Percentiles rank a stretch among this genome's conserved stretches.
Conservation (phyloP, 2,113 vertebrate genomes). For the Trachemys scripta region DNA sequence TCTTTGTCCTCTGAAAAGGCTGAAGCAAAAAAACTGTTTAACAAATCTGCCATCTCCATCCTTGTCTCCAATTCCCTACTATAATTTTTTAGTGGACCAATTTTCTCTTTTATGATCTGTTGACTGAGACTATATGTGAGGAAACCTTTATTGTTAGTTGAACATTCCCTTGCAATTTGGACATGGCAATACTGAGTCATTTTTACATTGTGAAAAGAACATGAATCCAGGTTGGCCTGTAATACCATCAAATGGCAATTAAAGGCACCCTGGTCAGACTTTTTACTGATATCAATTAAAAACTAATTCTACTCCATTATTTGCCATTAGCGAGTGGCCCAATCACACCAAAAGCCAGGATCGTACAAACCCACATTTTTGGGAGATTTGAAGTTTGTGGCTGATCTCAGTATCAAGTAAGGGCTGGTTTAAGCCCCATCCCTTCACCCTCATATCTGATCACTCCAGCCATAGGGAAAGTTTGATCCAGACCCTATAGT, state of each 20-base stretch:
- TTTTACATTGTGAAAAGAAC: slow-evolving; percentile 49
- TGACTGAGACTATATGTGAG: slow-evolving; percentile 60
- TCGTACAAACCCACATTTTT: neutral
- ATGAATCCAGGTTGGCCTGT: neutral
- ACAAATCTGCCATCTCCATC: slow-evolving; percentile 57
- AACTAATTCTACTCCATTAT: neutral
- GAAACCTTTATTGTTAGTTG: slow-evolving; percentile 61
- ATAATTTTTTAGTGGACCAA: slow-evolving; percentile 76
- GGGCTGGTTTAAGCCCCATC: neutral
- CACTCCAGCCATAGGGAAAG: neutral
- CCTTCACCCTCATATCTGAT: neutral
- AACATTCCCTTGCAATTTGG: slow-evolving; percentile 37
- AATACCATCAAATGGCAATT: slow-evolving; percentile 16
- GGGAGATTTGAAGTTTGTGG: neutral
- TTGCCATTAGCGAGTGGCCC: neutral
- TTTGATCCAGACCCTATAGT: neutral
- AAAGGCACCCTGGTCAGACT: neutral
- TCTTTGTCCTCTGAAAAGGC: slow-evolving; percentile 66
- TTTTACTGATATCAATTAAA: slow-evolving; percentile 34
- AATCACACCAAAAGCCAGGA: neutral
- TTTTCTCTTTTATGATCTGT: slow-evolving; percentile 79
- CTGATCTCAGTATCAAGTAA: neutral
- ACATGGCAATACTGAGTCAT: slow-evolving; percentile 16
- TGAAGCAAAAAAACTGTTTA: slow-evolving; percentile 60
- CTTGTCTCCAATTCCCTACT: slow-evolving; percentile 54